Conservation (phyloP, 2,797 vertebrate species). For the Enteromius trimaculatus region DNA sequence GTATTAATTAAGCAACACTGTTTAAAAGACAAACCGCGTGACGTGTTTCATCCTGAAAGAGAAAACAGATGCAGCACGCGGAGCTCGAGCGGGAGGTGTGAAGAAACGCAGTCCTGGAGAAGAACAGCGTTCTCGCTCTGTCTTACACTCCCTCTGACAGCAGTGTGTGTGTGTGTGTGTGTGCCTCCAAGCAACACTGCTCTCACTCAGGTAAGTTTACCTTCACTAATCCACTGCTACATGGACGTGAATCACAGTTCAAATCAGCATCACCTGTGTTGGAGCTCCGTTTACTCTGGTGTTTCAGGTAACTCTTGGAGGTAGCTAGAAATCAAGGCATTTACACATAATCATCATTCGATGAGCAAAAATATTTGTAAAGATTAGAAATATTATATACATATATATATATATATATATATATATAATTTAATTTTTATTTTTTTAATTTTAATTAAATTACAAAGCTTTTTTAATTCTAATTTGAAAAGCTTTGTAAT, state of each 20-base stretch:
- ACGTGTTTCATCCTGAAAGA: constrained; percentile 12
- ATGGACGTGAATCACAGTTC: background rate
- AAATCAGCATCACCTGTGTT: background rate
- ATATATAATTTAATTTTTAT: background rate
- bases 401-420: no score
- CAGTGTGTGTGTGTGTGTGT: background rate
- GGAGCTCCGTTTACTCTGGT: background rate
- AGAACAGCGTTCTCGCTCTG: constrained; percentile 73
- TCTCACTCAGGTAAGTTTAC: constrained; percentile 22
- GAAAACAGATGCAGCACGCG: constrained; percentile 64
- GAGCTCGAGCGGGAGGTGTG: constrained; percentile 75
- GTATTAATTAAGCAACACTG: constrained; percentile 24
- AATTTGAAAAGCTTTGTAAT: background rate
- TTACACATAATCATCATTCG: background rate
- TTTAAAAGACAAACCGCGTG: constrained; percentile 28
- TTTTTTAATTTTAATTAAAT: background rate
- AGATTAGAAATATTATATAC: no score
- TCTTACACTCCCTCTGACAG: constrained; percentile 49
- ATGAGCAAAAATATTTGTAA: background rate
- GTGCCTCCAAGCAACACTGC: background rate
- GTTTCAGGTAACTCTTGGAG: background rate
- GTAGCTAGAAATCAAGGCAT: background rate
- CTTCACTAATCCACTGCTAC: background rate
- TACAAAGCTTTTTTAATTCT: background rate
- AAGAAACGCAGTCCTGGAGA: constrained; percentile 73